A percentile compares a stretch with the other conserved stretches of the same genome.
phyloP scores from a whole-genome alignment of 2,888 invertebrate species.

The Blomia tropicalis region DNA sequence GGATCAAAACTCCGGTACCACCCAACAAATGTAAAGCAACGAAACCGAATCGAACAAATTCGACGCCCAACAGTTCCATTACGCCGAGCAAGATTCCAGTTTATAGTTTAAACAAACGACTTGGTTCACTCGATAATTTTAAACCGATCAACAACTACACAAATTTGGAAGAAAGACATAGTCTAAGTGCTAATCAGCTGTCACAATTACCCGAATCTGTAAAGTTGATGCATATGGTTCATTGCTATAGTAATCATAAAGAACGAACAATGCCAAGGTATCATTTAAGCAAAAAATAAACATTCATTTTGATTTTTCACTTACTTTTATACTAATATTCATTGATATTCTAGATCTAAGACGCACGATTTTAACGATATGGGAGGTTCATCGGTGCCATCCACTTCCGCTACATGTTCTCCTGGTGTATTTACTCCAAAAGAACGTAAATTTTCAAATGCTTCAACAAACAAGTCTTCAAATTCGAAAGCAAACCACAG shows the following conservation, averaged over 20 bases:
- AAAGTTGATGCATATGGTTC: conserved; percentile 5
- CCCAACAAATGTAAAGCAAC: no score
- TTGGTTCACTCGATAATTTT: background rate
- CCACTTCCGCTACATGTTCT: background rate
- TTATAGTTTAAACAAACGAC: background rate
- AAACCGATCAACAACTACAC: background rate
- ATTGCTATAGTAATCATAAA: background rate
- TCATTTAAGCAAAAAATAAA: no score
- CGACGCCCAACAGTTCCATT: background rate
- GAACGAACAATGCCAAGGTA: background rate
- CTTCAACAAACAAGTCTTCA: background rate
- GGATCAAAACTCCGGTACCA: no score
- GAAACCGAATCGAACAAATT: no score
- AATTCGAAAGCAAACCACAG: background rate
- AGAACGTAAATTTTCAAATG: background rate
- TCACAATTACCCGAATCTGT: background rate
- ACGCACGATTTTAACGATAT: background rate
- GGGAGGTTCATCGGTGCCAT: background rate
- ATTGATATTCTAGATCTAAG: conserved; percentile 4
- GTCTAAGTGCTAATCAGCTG: background rate
- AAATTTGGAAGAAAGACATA: background rate
- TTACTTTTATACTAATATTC: background rate
- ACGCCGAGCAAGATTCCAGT: background rate
- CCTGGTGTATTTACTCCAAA: background rate
- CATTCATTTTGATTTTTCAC: background rate